These are phyloP conservation scores for Xylota sylvarum DNA, from an alignment of 2,888 invertebrate species.

Conservation along the genomic window DNA sequence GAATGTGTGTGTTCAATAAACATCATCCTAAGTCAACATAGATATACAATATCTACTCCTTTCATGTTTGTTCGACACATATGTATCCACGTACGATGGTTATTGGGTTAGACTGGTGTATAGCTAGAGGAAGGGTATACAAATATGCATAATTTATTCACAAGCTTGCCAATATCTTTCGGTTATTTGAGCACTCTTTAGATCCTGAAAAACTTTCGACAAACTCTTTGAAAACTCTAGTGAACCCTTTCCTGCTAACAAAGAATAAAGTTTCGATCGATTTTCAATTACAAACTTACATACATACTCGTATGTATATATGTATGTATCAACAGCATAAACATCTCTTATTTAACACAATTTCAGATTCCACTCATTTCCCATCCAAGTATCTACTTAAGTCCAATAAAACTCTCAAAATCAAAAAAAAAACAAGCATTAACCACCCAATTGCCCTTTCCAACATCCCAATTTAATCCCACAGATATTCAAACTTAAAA, in stretches of 20 bases:
- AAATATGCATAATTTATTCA: slow-evolving; percentile 30
- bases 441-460: slow-evolving; percentile 6
- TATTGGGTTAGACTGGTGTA: neutral
- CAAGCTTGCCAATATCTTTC: slow-evolving; percentile 22
- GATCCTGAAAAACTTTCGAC: neutral
- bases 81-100: too few relatives aligned
- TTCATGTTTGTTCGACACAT: neutral
- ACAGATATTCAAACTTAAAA: slow-evolving; percentile 20
- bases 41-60: neutral
- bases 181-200: neutral
- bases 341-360: slow-evolving; percentile 11
- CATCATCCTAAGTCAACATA: slow-evolving; percentile 1
- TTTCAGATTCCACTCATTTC: neutral
- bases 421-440: slow-evolving; percentile 16
- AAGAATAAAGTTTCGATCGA: slow-evolving; percentile 19
- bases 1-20: neutral
- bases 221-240: slow-evolving; percentile 8
- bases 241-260: neutral
- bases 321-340: slow-evolving; percentile 31
- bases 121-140: neutral
- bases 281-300: slow-evolving; percentile 42
- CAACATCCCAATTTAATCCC: slow-evolving; percentile 30
- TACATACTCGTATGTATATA: neutral
- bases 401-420: slow-evolving; percentile 19
- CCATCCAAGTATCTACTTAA: neutral